These are phyloP conservation scores for Calyptommatus sinebrachiatus DNA, from an alignment of 2,113 vertebrate genomes.

Conservation along the genomic window DNA sequence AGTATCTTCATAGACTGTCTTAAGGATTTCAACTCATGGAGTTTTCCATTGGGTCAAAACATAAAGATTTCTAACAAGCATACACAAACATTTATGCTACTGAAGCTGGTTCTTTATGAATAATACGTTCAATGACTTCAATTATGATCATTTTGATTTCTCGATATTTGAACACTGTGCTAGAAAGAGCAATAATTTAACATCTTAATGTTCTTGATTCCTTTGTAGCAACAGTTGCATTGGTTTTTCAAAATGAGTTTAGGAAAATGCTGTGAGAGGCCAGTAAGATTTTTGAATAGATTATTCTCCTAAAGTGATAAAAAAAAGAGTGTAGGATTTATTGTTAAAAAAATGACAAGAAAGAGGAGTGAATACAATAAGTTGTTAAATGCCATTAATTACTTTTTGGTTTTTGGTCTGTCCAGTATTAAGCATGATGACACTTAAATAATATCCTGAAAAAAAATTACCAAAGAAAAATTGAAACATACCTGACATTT, in stretches of 20 bases:
- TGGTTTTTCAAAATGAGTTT: neutral
- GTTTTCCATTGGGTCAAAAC: neutral
- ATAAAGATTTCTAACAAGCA: neutral
- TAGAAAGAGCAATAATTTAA: neutral
- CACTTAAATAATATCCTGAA: neutral
- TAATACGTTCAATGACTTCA: neutral
- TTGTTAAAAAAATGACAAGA: neutral
- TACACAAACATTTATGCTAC: neutral
- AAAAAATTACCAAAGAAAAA: neutral
- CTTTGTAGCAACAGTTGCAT: neutral
- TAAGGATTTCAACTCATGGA: neutral
- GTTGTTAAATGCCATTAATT: neutral
- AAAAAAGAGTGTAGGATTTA: neutral
- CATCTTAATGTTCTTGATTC: neutral
- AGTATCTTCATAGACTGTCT: constrained; percentile 18
- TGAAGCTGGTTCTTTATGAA: neutral
- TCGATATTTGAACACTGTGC: neutral
- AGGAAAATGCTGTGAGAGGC: neutral
- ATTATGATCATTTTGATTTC: constrained; percentile 1
- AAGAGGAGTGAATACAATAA: neutral
- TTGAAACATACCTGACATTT: neutral
- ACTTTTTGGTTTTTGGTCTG: neutral
- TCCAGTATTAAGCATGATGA: neutral
- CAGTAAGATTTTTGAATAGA: neutral
- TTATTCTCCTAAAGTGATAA: neutral